Evolutionary conservation across 2,797 vertebrate genomes (phyloP), one percentile per base, ranked within the genome.

Genomic region (Alca torda): DNA sequence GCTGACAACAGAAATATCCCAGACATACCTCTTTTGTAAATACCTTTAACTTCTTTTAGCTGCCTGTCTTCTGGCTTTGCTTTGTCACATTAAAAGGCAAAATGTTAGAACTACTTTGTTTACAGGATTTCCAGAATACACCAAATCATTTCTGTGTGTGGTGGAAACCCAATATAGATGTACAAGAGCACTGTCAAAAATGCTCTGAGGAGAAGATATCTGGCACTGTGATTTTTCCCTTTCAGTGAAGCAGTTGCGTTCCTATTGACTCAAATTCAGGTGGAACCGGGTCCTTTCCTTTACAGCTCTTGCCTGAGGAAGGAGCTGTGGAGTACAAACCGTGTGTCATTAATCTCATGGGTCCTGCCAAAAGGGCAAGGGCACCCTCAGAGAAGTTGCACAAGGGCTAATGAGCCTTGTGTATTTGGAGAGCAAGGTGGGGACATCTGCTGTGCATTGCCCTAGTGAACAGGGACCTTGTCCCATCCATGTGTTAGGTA

Each of bases 1-100:
- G 84, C 90, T 94, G 92, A 93, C 96, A 93, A 95, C 90, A 89
- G 81, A 93, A 95, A 82, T 95, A 93, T 84, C 76, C 82, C 73
- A 91, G 82, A 43, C 79, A 60, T 91, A 86, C 69, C 35, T 81
- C 84, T 88, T 76, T 35, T 37, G 53, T 4, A 95, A 94, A 84
- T 92, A 93, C 79, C 73, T 95, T 92, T 89, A 91, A 90, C 93
- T 91, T 94, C 43, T 83, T 94, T 87, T 89, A 88, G 57, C 87
- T 93, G 68, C 54, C 57, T 87, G 69, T 83, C 65, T 92, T 84
- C 43, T 25, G 37, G 39, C 59, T 67, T 92, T 84, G 41, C 76
- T 93, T 92, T 76, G 75, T 89, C 68, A 94, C 59, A 92, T 31
- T 45, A 79, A 79, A 89, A 87, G 30, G 64, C 68, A 81, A 61